Evolutionary conservation across 2,797 vertebrate species (phyloP).

Genomic region (Poeciliopsis paucimaculata): DNA sequence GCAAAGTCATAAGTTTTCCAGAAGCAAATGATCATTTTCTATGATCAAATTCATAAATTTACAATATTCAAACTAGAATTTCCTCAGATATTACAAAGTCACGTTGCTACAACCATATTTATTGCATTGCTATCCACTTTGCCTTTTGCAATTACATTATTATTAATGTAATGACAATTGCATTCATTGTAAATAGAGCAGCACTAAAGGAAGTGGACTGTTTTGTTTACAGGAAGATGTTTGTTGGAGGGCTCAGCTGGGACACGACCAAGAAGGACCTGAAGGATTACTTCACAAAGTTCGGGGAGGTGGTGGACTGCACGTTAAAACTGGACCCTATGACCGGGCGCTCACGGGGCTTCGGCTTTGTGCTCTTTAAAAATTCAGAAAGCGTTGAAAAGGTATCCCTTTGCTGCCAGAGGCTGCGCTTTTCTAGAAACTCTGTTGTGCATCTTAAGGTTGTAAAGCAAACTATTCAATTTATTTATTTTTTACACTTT

Average conservation of each 20-base stretch:
- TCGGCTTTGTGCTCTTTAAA: constrained; percentile 98
- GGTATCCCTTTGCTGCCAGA: constrained; percentile 69
- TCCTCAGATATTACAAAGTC: not conserved
- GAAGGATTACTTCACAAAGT: constrained; percentile 98
- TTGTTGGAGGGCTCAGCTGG: constrained; percentile 98
- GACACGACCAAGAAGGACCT: constrained; percentile 99
- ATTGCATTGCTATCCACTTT: no score
- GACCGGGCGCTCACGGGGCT: constrained; percentile 95
- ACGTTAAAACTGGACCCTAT: constrained; percentile 98
- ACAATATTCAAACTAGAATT: not conserved
- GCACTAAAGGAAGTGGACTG: not conserved
- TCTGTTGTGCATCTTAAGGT: not conserved
- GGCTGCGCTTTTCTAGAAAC: not conserved
- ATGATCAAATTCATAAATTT: no score
- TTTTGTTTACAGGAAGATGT: constrained; percentile 90
- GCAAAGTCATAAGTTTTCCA: not conserved
- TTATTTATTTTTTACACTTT: not conserved
- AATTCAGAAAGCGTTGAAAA: constrained; percentile 93
- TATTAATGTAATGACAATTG: not conserved
- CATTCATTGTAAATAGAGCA: not conserved
- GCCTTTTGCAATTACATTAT: no score
- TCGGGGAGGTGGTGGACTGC: constrained; percentile 96
- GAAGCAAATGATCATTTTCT: not conserved
- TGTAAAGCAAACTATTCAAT: not conserved
- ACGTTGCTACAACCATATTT: not conserved